Conservation (phyloP, 1,140 invertebrate genomes). For the Zophobas atratus region DNA sequence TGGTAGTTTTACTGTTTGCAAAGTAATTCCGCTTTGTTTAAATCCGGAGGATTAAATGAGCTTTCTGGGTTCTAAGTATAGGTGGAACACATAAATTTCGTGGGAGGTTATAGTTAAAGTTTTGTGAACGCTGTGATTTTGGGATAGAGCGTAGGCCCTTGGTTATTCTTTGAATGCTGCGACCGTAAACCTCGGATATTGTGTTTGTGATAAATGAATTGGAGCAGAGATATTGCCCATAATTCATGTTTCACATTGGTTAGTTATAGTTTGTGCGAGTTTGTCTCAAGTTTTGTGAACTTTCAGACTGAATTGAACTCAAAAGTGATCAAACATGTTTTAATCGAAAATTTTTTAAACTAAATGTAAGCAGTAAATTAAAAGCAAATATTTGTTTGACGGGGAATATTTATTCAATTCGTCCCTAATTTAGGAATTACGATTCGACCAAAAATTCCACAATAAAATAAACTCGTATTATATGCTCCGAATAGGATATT, state of each 20-base stretch:
- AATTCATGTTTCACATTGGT: constrained; percentile 24
- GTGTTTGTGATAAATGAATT: constrained; percentile 35
- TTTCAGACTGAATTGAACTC: not conserved
- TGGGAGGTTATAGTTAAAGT: too few relatives aligned
- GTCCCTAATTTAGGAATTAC: not conserved
- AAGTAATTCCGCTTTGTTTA: too few relatives aligned
- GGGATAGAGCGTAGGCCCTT: not conserved
- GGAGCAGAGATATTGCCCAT: constrained; percentile 28
- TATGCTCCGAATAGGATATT: not conserved
- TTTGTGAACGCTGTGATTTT: constrained; percentile 13
- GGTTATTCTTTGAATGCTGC: constrained; percentile 35
- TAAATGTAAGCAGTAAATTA: constrained; percentile 16
- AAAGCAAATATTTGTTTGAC: constrained; percentile 14
- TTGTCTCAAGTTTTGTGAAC: not conserved
- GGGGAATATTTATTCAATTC: constrained; percentile 5
- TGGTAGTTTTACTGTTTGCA: too few relatives aligned
- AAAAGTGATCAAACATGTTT: not conserved
- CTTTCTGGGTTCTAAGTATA: too few relatives aligned
- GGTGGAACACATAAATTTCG: too few relatives aligned
- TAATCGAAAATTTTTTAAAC: not conserved
- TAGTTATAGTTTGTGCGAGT: constrained; percentile 4
- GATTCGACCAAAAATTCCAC: not conserved
- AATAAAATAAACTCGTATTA: not conserved
- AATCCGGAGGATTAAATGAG: too few relatives aligned
- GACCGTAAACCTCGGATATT: constrained; percentile 39